Base-by-base conservation (phyloP, 2,888 invertebrate genomes). In the Napeogenes inachia region DNA sequence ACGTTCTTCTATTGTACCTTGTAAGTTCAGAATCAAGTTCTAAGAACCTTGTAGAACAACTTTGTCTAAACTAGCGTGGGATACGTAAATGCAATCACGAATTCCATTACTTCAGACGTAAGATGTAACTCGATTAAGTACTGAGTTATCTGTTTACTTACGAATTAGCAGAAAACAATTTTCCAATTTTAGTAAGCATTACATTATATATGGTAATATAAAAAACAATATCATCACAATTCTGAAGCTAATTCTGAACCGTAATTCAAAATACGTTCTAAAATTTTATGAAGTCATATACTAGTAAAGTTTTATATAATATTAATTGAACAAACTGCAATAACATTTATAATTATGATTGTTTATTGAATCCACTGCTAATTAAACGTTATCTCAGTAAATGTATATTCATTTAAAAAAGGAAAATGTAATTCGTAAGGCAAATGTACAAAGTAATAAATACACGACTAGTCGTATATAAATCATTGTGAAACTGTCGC, bases 1-100 rank as follows among this genome's bases (percentile, higher is more conserved):
- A 65, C 38, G 55, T 60, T 64, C 63, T 65, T 65, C 65, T 59
- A 69, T 68, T 67, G 65, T 66, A 64, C 62, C 53, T 47, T 38
- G 56, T 54, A 63, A 62, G 59, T 61, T 61, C 54, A 13, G 54
- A 53, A 57, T 54, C 45, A 13, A 38, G 54, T 45, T 53, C 58
- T 50, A 12, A 30, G n/a, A 47, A 46, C 56, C 21, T 45, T 59
- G 53, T 35, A 33, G 30, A 38, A 53, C 13, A 53, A 56, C 55
- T 62, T 62, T 35, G 35, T 42, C 21, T 32, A 42, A 42, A 45
- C 56, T 42, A 45, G 54, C 54, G 46, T 45, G 13, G 45, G 45
- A 53, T 33, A 59, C 53, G 50, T 46, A 56, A 59, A 59, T 62
- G 46, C 42, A 62, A 57, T 62, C 54, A 62, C 13, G n/a, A 46